Conservation (phyloP, 2,888 invertebrate species). For the Drosophila stalkeri region DNA sequence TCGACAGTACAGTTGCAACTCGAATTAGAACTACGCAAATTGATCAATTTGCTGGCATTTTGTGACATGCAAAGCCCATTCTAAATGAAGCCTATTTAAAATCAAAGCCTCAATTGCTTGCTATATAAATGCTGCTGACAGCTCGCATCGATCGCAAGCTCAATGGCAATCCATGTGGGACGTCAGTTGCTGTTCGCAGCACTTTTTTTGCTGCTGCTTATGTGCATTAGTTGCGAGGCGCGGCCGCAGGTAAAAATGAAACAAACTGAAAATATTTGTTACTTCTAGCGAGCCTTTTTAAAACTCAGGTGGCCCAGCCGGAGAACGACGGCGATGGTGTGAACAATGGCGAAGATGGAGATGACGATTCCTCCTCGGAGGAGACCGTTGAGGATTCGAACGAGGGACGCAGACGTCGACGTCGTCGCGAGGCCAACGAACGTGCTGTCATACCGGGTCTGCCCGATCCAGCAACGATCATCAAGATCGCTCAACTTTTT, state of each 20-base stretch:
- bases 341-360: constrained; percentile 36
- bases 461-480: constrained; percentile 81
- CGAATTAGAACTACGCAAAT: constrained; percentile 34
- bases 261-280: background rate
- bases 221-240: constrained; percentile 37
- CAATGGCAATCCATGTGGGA: constrained; percentile 42
- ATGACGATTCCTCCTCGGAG: constrained; percentile 80
- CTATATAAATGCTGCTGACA: constrained; percentile 35
- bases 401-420: constrained; percentile 52
- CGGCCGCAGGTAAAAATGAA: constrained; percentile 45
- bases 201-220: constrained; percentile 36
- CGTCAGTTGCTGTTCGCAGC: constrained; percentile 30
- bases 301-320: constrained; percentile 23
- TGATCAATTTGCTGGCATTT: constrained; percentile 46
- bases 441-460: constrained; percentile 74
- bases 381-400: constrained; percentile 77
- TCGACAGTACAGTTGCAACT: background rate
- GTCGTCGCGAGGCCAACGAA: constrained; percentile 41
- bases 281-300: background rate
- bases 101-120: constrained; percentile 14
- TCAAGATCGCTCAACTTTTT: constrained; percentile 81
- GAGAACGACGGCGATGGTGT: constrained; percentile 21
- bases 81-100: constrained; percentile 26
- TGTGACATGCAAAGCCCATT: constrained; percentile 42
- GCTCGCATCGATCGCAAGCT: constrained; percentile 2